phyloP scores from a whole-genome alignment of 2,888 invertebrate species.

The Piscicola geometra region DNA sequence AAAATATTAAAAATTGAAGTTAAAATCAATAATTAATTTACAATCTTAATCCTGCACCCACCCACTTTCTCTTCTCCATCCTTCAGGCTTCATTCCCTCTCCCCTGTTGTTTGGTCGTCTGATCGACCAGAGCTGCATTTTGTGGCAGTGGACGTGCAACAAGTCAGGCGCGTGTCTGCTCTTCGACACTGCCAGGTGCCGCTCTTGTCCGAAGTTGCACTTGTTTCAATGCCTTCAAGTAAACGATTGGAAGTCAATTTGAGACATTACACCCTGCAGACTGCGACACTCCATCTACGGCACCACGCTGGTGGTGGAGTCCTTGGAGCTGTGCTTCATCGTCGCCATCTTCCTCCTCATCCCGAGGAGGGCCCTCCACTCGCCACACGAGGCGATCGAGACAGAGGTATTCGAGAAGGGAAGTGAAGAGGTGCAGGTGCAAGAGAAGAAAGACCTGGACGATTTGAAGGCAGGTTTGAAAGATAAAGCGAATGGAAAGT shows the following conservation, averaged over 20 bases:
- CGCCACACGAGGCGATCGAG: neutral
- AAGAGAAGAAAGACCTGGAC: too few species aligned
- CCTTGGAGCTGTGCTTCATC: constrained; percentile 14
- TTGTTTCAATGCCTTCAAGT: too few species aligned
- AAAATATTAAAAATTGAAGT: too few species aligned
- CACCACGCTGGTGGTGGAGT: constrained; percentile 35
- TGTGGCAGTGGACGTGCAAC: constrained; percentile 41
- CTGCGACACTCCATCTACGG: constrained; percentile 38
- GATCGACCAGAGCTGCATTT: constrained; percentile 40
- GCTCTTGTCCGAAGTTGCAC: too few species aligned
- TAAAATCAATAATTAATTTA: too few species aligned
- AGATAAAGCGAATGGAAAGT: too few species aligned
- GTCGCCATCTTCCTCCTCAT: constrained; percentile 32
- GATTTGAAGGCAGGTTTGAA: too few species aligned
- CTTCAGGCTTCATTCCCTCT: constrained; percentile 42
- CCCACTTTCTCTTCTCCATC: too few species aligned
- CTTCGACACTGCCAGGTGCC: constrained; percentile 39
- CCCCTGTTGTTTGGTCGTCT: constrained; percentile 42
- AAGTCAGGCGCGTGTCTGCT: constrained; percentile 39
- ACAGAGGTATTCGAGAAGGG: neutral
- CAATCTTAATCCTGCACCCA: too few species aligned
- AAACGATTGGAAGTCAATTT: too few species aligned
- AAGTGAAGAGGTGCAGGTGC: neutral
- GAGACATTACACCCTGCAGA: constrained; percentile 9
- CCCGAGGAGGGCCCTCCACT: constrained; percentile 21